Base-by-base conservation (phyloP, 2,113 vertebrate genomes). In the Turnix velox region DNA sequence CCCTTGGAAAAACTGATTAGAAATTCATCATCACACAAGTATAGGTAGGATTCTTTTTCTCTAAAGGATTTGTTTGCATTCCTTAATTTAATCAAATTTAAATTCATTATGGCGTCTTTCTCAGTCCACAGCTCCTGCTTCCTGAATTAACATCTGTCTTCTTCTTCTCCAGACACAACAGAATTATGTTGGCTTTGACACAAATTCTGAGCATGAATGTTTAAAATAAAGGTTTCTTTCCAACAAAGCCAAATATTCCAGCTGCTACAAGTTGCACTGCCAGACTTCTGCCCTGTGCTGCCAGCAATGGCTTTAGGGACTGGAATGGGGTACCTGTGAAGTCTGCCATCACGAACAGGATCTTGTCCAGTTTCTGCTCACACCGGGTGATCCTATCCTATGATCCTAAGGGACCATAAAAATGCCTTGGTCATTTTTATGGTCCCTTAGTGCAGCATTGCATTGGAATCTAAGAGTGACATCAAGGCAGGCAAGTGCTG, bases 31-130 rank as follows among this genome's bases (percentile, higher is more conserved):
- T 12, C 63, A 73, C 2, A 7, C 57, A 63, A 67, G 23, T 46
- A 27, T 49, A 84, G 48, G 87, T 55, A 94, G 61, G 66, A 78
- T 87, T 78, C 24, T 75, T 89, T 91, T 89, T 51, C 78, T 91
- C 66, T 40, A 78, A 51, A 87, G 57, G 40, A 57, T 84, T 86
- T 48, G 54, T 77, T 80, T 79, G 18, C 31, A 37, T 94, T 90
- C 61, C 65, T 87, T 62, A 48, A 73, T 39, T 72, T 88, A 77
- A 94, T 80, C 37, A 63, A 37, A 65, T 91, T 73, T 73, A 22
- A 86, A 80, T 42, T 87, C 68, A 66, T 88, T 73, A 76, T 1
- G 1, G 28, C 54, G 79, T 90, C 16, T 86, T 91, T 86, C 59
- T 54, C 45, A 73, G 63, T 22, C 58, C 46, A 45, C 69, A 73